Base-by-base conservation (phyloP, 1,140 invertebrate species). In the Drosophila busckii region DNA sequence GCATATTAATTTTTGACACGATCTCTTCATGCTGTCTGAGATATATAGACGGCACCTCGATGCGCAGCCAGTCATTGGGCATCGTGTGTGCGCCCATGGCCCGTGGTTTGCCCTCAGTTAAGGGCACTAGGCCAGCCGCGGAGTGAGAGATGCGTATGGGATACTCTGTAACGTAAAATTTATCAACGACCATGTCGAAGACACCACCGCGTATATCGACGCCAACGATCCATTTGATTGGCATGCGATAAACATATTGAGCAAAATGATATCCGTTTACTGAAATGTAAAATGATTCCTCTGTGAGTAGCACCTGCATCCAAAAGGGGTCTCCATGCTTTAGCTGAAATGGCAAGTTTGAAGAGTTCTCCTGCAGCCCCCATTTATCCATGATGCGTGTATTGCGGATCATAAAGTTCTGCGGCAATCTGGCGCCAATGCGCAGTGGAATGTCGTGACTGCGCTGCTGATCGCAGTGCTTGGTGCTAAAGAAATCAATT, bases 391-490 rank as follows among this genome's bases (percentile, higher is more conserved):
- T 86, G 4, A 89, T 40, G 10, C 90, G 89, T 1, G 89, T 87
- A 70, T 96, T 96, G 29, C 94, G 88, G 1, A 95, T 93, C 2
- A 95, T 90, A 56, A 92, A 92, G 20, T 90, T 89, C 52, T 93
- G 90, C 20, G 91, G 90, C 13, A 94, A 83, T 13, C 93, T 90
- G 1, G 92, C 91, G 71, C 94, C 95, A 41, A 96, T 90, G 82
- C 95, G 94, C 10, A 96, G 88, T 0, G 92, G 92, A 41, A 94
- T 90, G 67, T 95, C 93, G n/a, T 13, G 34, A 2, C 7, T 12
- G 2, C 37, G 8, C 8, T 9, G 25, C 0, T 12, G 0, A 6
- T 63, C 2, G 3, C 4, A 13, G 13, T 34, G 25, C 9, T 7
- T 9, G 2, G 42, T 22, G 0, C 46, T 26, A 1, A 66, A 5